phyloP scores from a whole-genome alignment of 2,888 invertebrate genomes.

The Ferrisia virgata region DNA sequence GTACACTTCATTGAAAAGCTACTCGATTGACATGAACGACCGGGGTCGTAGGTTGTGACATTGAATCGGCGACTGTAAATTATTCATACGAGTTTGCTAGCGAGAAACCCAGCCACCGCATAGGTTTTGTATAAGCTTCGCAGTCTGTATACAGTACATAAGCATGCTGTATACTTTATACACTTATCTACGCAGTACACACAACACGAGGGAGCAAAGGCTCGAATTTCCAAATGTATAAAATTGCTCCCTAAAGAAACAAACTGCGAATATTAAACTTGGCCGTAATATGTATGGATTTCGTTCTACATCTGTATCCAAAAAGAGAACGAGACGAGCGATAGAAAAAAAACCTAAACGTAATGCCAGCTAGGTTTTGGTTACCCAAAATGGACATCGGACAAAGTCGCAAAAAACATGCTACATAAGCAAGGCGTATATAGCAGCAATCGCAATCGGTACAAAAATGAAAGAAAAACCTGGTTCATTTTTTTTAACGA shows the following conservation, averaged over 20 bases:
- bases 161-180: no score
- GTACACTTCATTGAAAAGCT: slow-evolving; percentile 6
- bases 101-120: background rate
- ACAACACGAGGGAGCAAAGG: no score
- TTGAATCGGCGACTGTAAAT: slow-evolving; percentile 6
- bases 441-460: no score
- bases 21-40: background rate
- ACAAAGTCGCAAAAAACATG: no score
- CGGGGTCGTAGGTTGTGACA: background rate
- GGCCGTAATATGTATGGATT: background rate
- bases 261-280: background rate
- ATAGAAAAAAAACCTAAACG: no score
- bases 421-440: no score
- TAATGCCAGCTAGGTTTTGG: no score
- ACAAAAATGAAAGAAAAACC: background rate
- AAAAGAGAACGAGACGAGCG: no score
- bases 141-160: no score
- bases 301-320: background rate
- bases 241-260: background rate
- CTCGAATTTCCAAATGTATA: background rate
- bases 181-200: no score
- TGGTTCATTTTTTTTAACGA: slow-evolving; percentile 13
- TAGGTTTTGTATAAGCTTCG: background rate
- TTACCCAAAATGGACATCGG: no score
- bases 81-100: background rate